Conservation (phyloP, 2,797 vertebrate species). For the Enteromius viviparus region DNA sequence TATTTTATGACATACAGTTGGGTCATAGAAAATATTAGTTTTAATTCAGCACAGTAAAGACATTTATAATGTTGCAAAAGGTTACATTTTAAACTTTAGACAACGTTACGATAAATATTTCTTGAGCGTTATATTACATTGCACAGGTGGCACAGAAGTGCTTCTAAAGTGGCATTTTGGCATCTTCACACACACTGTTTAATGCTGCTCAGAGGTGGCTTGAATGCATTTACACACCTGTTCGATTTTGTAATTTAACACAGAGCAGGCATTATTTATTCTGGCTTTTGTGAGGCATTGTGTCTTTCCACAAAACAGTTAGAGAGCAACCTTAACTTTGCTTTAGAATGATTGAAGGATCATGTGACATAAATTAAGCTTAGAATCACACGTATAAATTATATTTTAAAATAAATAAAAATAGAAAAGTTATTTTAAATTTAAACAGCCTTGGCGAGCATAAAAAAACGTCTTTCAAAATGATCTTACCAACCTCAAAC, state of each 20-base stretch:
- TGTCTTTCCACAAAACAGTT: neutral
- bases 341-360: conserved; percentile 10
- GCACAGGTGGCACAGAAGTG: neutral
- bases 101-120: neutral
- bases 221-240: neutral
- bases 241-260: neutral
- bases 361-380: neutral
- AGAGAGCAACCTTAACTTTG: neutral
- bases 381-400: neutral
- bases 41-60: neutral
- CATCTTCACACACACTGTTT: neutral
- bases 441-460: neutral
- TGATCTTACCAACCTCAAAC: neutral
- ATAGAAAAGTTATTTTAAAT: neutral
- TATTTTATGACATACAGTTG: neutral
- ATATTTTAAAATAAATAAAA: neutral
- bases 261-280: neutral
- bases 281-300: neutral
- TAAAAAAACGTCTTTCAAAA: neutral
- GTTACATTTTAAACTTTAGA: neutral
- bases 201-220: neutral
- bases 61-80: neutral
- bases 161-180: neutral
- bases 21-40: neutral
- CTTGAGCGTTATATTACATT: neutral